Conservation (phyloP, 2,888 invertebrate species). For the Dryomyza anilis region DNA sequence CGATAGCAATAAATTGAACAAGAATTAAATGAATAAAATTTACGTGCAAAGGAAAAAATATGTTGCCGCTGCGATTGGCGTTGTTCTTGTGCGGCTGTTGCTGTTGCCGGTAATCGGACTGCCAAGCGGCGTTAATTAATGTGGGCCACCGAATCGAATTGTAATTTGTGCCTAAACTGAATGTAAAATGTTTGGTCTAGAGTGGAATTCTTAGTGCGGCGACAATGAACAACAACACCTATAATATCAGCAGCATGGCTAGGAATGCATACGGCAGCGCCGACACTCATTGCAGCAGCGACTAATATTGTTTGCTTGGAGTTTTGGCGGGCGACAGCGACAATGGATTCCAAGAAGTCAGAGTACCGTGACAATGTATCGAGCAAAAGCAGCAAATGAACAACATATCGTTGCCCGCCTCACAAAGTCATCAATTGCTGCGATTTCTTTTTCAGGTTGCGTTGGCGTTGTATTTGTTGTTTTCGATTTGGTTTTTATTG, state of each 20-base stretch:
- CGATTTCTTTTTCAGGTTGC: too few relatives aligned
- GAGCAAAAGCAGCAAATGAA: too few relatives aligned
- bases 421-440: too few relatives aligned
- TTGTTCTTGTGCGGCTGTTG: too few relatives aligned
- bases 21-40: conserved; percentile 15
- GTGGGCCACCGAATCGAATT: conserved; percentile 23
- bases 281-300: neutral
- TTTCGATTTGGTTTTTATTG: neutral
- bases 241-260: too few relatives aligned
- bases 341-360: neutral
- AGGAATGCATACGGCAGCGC: neutral
- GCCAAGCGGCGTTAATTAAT: conserved; percentile 11
- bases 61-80: neutral
- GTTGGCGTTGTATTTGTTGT: neutral
- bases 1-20: conserved; percentile 3
- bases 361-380: too few relatives aligned
- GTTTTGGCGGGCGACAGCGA: neutral
- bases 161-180: conserved; percentile 11
- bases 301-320: too few relatives aligned
- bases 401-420: too few relatives aligned
- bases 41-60: conserved; percentile 7
- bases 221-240: too few relatives aligned
- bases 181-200: neutral
- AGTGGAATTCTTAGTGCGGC: too few relatives aligned
- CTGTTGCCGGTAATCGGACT: neutral